These are phyloP conservation scores for Drosophila nigrodunni DNA, from an alignment of 1,140 invertebrate species.

Conservation along the genomic window DNA sequence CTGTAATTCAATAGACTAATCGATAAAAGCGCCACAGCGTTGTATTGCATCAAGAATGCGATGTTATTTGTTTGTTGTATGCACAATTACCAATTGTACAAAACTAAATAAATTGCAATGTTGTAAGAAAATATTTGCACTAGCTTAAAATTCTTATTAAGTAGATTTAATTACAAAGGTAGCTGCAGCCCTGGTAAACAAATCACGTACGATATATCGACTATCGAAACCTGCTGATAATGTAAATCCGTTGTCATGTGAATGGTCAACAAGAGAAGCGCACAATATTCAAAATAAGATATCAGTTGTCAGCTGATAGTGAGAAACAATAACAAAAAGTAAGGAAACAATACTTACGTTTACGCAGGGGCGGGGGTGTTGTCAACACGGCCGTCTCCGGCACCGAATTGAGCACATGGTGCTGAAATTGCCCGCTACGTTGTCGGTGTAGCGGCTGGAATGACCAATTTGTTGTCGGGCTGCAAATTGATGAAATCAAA, in stretches of 20 bases:
- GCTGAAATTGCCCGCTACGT: conserved; percentile 57
- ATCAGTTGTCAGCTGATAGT: conserved; percentile 8
- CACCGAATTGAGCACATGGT: conserved; percentile 71
- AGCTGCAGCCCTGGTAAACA: not conserved
- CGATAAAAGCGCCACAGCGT: conserved; percentile 5
- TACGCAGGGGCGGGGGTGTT: conserved; percentile 65
- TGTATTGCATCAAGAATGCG: conserved; percentile 3
- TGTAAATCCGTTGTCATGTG: conserved; percentile 3
- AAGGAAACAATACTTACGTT: conserved; percentile 52
- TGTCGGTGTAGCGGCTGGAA: conserved; percentile 73
- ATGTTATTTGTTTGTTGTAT: not conserved
- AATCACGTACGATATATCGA: conserved; percentile 17
- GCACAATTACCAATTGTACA: not conserved
- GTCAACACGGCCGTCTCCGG: conserved; percentile 66
- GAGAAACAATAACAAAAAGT: too few species aligned
- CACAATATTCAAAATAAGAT: conserved; percentile 26
- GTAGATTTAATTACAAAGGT: not conserved
- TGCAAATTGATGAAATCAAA: conserved; percentile 37
- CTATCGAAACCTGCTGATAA: conserved; percentile 8
- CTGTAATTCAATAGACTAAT: conserved; percentile 17
- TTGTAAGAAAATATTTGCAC: not conserved
- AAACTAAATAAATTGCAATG: not conserved
- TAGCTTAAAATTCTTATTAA: not conserved
- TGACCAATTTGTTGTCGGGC: conserved; percentile 70
- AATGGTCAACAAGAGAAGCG: conserved; percentile 22